Evolutionary conservation across 2,113 vertebrate species (phyloP).

Genomic region (Sebastes fasciatus): DNA sequence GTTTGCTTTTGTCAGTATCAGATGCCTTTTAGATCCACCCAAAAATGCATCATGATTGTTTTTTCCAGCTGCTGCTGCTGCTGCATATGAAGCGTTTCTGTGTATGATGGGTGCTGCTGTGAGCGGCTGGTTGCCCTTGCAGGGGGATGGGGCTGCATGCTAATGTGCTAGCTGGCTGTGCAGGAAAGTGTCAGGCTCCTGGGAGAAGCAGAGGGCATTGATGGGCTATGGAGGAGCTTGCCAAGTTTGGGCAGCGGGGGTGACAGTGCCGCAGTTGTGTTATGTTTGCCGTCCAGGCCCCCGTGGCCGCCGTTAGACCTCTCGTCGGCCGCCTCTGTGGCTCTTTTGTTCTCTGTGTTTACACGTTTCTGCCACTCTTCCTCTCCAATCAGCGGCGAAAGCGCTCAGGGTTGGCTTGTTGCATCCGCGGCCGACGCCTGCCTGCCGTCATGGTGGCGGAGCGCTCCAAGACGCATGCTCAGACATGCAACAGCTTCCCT

Average conservation of each 20-base stretch:
- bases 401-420: slow-evolving; percentile 55
- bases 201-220: slow-evolving; percentile 74
- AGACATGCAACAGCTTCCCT: slow-evolving; percentile 69
- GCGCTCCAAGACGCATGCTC: slow-evolving; percentile 67
- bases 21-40: slow-evolving; percentile 2
- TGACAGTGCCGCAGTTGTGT: slow-evolving; percentile 70
- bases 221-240: slow-evolving; percentile 56
- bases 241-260: slow-evolving; percentile 68
- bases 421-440: slow-evolving; percentile 64
- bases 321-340: slow-evolving; percentile 44
- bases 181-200: slow-evolving; percentile 64
- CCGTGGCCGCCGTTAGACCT: slow-evolving; percentile 15
- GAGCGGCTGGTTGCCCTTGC: slow-evolving; percentile 69
- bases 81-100: slow-evolving; percentile 52
- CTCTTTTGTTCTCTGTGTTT: slow-evolving; percentile 79
- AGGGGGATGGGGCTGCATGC: slow-evolving; percentile 78
- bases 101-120: slow-evolving; percentile 57
- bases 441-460: slow-evolving; percentile 55
- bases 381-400: slow-evolving; percentile 42
- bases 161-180: slow-evolving; percentile 75
- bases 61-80: slow-evolving; percentile 48
- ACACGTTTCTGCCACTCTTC: slow-evolving; percentile 35
- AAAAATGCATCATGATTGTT: neutral
- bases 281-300: slow-evolving; percentile 25
- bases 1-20: slow-evolving; percentile 31